A percentile compares a stretch with the other conserved stretches of the same genome.
These are phyloP conservation scores for Drosophila guanche DNA, from an alignment of 1,140 invertebrate genomes.

Conservation along the genomic window DNA sequence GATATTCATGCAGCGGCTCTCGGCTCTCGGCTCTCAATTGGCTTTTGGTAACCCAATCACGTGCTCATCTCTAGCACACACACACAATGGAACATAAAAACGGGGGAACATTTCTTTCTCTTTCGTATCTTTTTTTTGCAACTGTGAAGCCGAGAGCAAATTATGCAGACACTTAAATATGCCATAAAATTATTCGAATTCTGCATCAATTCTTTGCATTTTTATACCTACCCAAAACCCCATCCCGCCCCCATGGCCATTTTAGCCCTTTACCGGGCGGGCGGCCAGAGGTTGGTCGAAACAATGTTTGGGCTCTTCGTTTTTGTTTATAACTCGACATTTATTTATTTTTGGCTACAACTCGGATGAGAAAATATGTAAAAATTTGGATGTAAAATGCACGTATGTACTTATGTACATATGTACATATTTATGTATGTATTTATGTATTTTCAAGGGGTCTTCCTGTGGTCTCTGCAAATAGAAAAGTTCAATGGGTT, in stretches of 20 bases:
- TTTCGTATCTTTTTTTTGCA: conserved; percentile 13
- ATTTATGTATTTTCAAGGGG: background rate
- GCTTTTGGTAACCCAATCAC: conserved; percentile 43
- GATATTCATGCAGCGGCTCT: conserved; percentile 36
- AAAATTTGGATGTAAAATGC: background rate
- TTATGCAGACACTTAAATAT: conserved; percentile 78
- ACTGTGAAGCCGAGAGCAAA: conserved; percentile 51
- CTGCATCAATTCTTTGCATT: conserved; percentile 65
- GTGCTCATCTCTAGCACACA: conserved; percentile 42
- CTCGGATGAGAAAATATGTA: conserved; percentile 14
- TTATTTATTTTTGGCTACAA: conserved; percentile 36
- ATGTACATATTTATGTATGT: too few species aligned
- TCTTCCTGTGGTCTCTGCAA: background rate
- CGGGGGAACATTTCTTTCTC: conserved; percentile 5
- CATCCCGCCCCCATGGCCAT: background rate
- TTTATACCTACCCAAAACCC: conserved; percentile 9
- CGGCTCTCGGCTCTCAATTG: conserved; percentile 5
- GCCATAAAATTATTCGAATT: conserved; percentile 78
- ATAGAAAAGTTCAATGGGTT: conserved; percentile 28
- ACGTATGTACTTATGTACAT: background rate
- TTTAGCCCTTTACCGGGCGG: background rate
- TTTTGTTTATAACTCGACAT: conserved; percentile 40
- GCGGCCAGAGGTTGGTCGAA: too few species aligned
- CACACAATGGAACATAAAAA: conserved; percentile 8
- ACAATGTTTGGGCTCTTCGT: background rate